These are phyloP conservation scores for Ophion ventricosus DNA, from an alignment of 2,888 invertebrate genomes.

Conservation along the genomic window DNA sequence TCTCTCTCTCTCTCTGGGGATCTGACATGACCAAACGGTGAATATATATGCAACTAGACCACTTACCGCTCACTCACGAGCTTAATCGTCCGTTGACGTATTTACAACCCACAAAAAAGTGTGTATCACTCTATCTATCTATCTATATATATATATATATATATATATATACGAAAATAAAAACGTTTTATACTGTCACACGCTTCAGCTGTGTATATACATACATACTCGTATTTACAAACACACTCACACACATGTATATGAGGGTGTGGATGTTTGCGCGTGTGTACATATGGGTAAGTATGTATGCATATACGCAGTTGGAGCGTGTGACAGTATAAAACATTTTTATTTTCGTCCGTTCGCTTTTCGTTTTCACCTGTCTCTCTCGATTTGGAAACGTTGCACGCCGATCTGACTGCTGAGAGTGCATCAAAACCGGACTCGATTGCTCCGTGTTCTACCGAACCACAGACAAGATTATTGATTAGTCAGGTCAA, in stretches of 20 bases:
- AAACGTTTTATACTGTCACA: conserved; percentile 15
- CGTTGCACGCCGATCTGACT: conserved; percentile 1
- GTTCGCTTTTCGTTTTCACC: conserved; percentile 6
- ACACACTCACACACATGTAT: too few relatives aligned
- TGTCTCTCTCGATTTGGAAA: conserved; percentile 6
- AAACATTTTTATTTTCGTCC: conserved; percentile 28
- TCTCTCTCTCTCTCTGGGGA: background rate
- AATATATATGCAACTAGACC: conserved; percentile 56
- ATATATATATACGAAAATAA: too few relatives aligned
- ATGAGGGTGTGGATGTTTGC: background rate
- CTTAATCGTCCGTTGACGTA: conserved; percentile 58
- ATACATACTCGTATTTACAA: too few relatives aligned
- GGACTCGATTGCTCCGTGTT: background rate
- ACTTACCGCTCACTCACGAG: conserved; percentile 61
- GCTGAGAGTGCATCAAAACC: conserved; percentile 10
- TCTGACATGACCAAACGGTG: conserved; percentile 25
- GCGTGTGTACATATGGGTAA: background rate
- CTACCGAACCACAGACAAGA: background rate
- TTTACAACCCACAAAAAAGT: conserved; percentile 28
- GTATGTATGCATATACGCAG: background rate
- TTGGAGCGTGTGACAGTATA: conserved; percentile 1
- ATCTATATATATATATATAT: too few relatives aligned
- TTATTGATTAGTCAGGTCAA: background rate
- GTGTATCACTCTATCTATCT: too few relatives aligned
- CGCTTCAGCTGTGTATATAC: background rate